Base-by-base conservation (phyloP, 2,113 vertebrate genomes). In the Nanorana parkeri region DNA sequence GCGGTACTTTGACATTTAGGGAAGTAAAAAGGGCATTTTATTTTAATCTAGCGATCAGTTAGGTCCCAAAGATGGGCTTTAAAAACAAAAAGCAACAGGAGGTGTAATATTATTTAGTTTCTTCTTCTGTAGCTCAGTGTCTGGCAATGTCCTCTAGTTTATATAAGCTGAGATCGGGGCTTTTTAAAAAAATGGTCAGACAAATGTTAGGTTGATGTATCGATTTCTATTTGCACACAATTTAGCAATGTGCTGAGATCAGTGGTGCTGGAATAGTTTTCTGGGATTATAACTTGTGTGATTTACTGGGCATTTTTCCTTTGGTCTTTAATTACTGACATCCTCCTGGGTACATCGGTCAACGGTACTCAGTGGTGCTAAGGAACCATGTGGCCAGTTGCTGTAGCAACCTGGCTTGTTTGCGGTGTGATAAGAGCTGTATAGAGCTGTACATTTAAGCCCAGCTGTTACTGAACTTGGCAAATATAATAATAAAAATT, bases 371-470 rank as follows among this genome's bases (percentile, higher is more conserved):
- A 23, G 72, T 20, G 4, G 36, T 61, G 66, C 80, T 0, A 17
- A 84, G 84, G 82, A 80, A 21, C 84, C 83, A 83, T 1, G 2
- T 68, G 77, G 77, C 0, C 1, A 28, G 87, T 88, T 89, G 78
- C 85, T 86, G 84, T 86, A 87, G 89, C 87, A 88, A 86, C 87
- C 72, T 85, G 73, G 79, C 86, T 86, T 2, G 2, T 87, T 73
- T 82, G 71, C 10, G 2, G 68, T 0, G 13, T 86, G 84, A 89
- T 88, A 88, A 90, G 87, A 75, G 51, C 28, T 21, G 21, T 47
- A 68, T 36, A 82, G 85, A 81, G 79, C 81, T 83, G 86, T 87
- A n/a, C 82, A 3, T 86, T 84, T 85, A 85, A 87, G 83, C 84
- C 78, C 3, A 3, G 66, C 84, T 85, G 84, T 86, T 84, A 73